Conservation (phyloP, 2,888 invertebrate genomes). For the Lepidocyrtinus sp. region DNA sequence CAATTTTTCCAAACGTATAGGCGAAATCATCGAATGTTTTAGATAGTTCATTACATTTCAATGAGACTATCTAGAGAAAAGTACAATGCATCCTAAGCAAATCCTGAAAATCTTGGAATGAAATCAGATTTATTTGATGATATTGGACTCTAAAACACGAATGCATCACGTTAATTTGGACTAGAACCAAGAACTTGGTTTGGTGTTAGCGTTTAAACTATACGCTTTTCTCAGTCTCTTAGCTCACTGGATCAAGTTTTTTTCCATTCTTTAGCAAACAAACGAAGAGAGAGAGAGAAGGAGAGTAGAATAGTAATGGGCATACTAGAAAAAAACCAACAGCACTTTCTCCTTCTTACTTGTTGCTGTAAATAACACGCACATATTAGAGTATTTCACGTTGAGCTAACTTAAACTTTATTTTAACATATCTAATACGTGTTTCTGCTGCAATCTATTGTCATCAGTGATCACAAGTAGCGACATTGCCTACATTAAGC, state of each 20-base stretch:
- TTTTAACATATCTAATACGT: no score
- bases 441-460: constrained; percentile 26
- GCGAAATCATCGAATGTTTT: no score
- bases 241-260: not conserved
- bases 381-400: no score
- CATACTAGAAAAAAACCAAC: not conserved
- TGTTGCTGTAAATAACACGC: no score
- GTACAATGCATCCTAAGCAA: constrained; percentile 30
- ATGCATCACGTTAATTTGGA: constrained; percentile 46
- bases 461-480: constrained; percentile 43
- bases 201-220: constrained; percentile 34
- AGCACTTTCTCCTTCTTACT: not conserved
- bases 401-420: no score
- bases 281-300: not conserved
- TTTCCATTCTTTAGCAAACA: constrained; percentile 12
- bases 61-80: no score
- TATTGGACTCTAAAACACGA: constrained; percentile 18
- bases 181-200: constrained; percentile 40
- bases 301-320: no score
- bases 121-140: constrained; percentile 44
- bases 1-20: no score
- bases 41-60: no score
- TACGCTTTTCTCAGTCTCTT: constrained; percentile 21
- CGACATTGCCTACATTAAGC: no score
- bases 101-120: constrained; percentile 31